phyloP scores from a whole-genome alignment of 1,140 invertebrate species.

The Neodiprion lecontei region DNA sequence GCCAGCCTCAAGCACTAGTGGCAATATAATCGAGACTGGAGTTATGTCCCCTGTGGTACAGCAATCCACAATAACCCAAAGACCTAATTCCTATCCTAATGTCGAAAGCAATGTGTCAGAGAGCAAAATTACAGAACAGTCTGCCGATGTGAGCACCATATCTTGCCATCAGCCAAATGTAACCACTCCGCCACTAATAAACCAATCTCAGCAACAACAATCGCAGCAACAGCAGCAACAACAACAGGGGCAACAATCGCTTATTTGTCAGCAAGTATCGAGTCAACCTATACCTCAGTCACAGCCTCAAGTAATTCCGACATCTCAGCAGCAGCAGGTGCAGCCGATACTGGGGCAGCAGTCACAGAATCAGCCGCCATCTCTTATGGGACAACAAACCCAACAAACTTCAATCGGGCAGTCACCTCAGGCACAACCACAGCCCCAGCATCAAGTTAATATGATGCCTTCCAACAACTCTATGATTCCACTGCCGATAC shows the following conservation, averaged over 20 bases:
- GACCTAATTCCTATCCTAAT: constrained; percentile 36
- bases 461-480: constrained; percentile 44
- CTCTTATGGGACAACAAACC: not conserved
- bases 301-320: constrained; percentile 36
- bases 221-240: constrained; percentile 38
- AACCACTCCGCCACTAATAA: constrained; percentile 26
- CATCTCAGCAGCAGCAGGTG: constrained; percentile 34
- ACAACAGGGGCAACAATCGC: constrained; percentile 20
- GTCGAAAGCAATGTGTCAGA: constrained; percentile 45
- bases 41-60: constrained; percentile 44
- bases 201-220: constrained; percentile 25
- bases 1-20: constrained; percentile 55
- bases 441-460: constrained; percentile 32
- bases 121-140: constrained; percentile 44
- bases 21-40: constrained; percentile 42
- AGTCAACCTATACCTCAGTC: constrained; percentile 28
- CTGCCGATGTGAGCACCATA: constrained; percentile 18
- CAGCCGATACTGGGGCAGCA: constrained; percentile 36
- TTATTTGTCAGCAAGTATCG: constrained; percentile 12
- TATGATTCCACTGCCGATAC: constrained; percentile 30
- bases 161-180: constrained; percentile 25
- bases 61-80: constrained; percentile 27
- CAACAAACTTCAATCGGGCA: no score
- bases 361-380: constrained; percentile 12
- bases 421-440: constrained; percentile 5